Evolutionary conservation across 2,888 invertebrate genomes (phyloP).

Genomic region (Abrostola tripartita): DNA sequence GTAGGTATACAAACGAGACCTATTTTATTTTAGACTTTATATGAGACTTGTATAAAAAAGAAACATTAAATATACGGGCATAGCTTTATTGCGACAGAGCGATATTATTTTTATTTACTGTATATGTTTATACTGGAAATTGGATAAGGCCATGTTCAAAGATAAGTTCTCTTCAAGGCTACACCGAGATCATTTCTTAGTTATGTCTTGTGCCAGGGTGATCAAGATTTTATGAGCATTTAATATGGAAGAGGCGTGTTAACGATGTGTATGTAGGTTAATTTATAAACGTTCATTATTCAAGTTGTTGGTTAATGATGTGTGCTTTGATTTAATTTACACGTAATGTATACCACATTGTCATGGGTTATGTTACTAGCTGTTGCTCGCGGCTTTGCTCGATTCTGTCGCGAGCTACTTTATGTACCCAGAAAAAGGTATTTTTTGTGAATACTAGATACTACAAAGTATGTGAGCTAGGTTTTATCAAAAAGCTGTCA

Average conservation of each 20-base stretch:
- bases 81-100: too few relatives aligned
- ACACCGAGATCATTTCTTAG: conserved; percentile 27
- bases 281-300: conserved; percentile 18
- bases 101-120: neutral
- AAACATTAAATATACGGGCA: too few relatives aligned
- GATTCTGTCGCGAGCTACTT: too few relatives aligned
- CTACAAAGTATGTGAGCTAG: too few relatives aligned
- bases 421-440: too few relatives aligned
- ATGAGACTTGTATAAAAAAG: too few relatives aligned
- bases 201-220: conserved; percentile 27
- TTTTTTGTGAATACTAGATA: too few relatives aligned
- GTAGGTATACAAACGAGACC: too few relatives aligned
- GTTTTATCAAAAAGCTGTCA: too few relatives aligned
- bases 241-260: conserved; percentile 30
- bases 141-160: conserved; percentile 12
- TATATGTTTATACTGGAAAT: conserved; percentile 11
- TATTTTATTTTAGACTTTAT: too few relatives aligned
- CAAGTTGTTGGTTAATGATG: neutral
- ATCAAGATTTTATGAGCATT: conserved; percentile 38
- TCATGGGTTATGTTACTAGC: too few relatives aligned
- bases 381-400: too few relatives aligned
- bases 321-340: neutral
- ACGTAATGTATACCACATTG: neutral
- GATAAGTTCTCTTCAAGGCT: conserved; percentile 21
- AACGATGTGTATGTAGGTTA: conserved; percentile 19